Conservation (phyloP, 2,797 vertebrate species). For the Thunnus albacares region DNA sequence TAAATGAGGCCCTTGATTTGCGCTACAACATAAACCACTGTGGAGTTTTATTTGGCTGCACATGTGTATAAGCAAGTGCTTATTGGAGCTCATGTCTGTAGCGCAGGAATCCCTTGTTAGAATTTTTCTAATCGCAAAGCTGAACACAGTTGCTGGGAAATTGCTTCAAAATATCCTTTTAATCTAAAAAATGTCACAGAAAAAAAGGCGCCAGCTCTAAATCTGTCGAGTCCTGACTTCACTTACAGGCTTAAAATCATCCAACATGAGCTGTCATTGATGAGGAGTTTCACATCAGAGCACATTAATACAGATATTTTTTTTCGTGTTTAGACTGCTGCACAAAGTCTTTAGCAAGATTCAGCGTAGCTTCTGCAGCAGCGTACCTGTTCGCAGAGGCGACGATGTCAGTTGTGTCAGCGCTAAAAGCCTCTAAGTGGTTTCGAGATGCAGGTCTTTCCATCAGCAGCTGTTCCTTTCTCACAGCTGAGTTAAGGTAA, state of each 20-base stretch:
- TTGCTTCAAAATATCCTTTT: constrained; percentile 4
- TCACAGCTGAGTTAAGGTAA: constrained; percentile 37
- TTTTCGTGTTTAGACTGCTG: constrained; percentile 1
- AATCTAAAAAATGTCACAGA: constrained; percentile 9
- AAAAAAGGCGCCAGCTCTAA: not conserved
- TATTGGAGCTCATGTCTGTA: constrained; percentile 27
- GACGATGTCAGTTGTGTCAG: constrained; percentile 52
- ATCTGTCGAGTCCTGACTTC: not conserved
- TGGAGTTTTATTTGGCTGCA: constrained; percentile 20
- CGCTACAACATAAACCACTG: not conserved
- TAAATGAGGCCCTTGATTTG: constrained; percentile 21
- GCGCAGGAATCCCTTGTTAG: constrained; percentile 5
- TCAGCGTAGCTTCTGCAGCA: constrained; percentile 3
- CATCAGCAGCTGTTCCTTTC: constrained; percentile 43
- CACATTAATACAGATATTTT: not conserved
- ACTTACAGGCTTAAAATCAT: not conserved
- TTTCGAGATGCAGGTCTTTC: constrained; percentile 54
- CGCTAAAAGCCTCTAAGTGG: constrained; percentile 67
- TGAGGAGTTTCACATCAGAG: constrained; percentile 22
- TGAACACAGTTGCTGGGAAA: constrained; percentile 1
- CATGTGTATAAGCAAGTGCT: constrained; percentile 6
- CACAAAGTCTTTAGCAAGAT: constrained; percentile 17
- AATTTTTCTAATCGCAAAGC: not conserved
- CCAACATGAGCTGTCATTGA: not conserved
- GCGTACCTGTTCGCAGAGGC: constrained; percentile 11